phyloP scores from a whole-genome alignment of 2,888 invertebrate species.

The Drosophila borealis region DNA sequence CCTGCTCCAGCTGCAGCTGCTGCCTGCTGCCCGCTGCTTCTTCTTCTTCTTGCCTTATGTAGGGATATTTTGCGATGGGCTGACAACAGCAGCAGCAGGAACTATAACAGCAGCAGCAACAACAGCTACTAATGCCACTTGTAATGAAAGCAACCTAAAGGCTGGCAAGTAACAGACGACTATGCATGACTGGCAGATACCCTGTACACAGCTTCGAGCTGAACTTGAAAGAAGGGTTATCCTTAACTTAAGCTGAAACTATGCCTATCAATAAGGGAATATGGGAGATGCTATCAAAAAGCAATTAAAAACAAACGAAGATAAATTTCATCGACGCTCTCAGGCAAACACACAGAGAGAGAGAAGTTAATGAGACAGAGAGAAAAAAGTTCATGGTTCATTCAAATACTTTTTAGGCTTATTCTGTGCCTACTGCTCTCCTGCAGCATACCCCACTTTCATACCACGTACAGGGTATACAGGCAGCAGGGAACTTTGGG shows the following conservation, averaged over 20 bases:
- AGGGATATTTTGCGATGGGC: conserved; percentile 31
- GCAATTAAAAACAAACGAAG: too few species aligned
- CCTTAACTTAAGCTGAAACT: too few species aligned
- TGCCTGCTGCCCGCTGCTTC: neutral
- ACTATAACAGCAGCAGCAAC: conserved; percentile 10
- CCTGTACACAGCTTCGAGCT: neutral
- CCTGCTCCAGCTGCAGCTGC: neutral
- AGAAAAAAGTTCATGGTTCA: too few species aligned
- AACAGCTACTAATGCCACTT: conserved; percentile 47
- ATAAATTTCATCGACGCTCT: too few species aligned
- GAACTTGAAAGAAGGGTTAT: too few species aligned
- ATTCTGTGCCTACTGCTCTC: too few species aligned
- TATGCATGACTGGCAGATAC: neutral
- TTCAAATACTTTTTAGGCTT: neutral
- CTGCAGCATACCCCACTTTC: neutral
- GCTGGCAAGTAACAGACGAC: too few species aligned
- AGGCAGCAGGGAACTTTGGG: conserved; percentile 11
- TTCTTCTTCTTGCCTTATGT: conserved; percentile 2
- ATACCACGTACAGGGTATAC: neutral
- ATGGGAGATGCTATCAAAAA: too few species aligned
- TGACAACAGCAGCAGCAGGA: conserved; percentile 18
- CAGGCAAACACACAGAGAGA: too few species aligned
- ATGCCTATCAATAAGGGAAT: too few species aligned
- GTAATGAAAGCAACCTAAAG: conserved; percentile 37
- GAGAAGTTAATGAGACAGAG: too few species aligned